Percentiles rank a stretch among this genome's conserved stretches.
phyloP scores from a whole-genome alignment of 1,140 invertebrate species.

The Neodiprion virginianus region DNA sequence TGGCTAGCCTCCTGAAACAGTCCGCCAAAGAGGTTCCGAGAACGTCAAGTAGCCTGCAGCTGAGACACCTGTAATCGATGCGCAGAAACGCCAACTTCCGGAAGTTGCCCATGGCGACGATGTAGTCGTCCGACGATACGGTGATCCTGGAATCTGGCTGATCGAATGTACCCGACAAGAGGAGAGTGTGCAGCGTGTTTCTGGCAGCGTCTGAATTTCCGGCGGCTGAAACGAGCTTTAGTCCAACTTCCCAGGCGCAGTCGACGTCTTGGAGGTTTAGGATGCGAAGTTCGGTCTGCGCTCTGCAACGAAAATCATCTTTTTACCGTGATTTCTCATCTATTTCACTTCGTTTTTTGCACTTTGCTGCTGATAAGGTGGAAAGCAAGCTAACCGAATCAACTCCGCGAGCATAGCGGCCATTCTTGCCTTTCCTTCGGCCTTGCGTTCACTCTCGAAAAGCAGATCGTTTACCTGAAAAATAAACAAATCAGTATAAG shows the following conservation, averaged over 20 bases:
- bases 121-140: neutral
- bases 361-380: neutral
- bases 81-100: neutral
- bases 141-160: neutral
- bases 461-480: neutral
- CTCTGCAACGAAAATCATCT: neutral
- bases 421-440: neutral
- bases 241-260: slow-evolving; percentile 4
- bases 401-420: neutral
- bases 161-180: neutral
- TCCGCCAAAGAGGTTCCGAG: neutral
- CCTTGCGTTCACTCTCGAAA: neutral
- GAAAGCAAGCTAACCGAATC: neutral
- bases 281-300: neutral
- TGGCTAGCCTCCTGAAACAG: neutral
- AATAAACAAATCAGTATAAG: neutral
- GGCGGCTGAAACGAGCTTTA: neutral
- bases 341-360: no score
- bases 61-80: neutral
- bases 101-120: neutral
- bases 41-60: neutral
- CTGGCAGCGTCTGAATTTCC: neutral
- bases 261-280: neutral
- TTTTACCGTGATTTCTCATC: neutral
- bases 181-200: neutral